These are phyloP conservation scores for Philhelius pedissequus DNA, from an alignment of 2,888 invertebrate species.

Conservation along the genomic window DNA sequence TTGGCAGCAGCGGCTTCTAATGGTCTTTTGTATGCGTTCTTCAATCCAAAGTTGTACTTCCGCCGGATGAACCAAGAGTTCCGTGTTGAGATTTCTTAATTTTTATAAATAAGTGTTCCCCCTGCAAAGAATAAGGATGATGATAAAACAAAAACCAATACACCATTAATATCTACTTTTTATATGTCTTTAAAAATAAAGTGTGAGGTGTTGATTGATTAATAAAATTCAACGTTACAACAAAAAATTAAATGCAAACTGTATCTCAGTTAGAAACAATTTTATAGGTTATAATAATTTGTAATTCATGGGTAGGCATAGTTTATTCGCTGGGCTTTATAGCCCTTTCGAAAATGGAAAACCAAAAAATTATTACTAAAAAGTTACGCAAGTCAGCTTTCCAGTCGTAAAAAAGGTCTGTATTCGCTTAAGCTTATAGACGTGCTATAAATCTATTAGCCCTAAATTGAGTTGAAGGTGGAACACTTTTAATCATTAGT, in stretches of 20 bases:
- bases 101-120: slow-evolving; percentile 36
- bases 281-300: not conserved
- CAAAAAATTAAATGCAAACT: not conserved
- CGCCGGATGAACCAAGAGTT: slow-evolving; percentile 69
- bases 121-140: slow-evolving; percentile 35
- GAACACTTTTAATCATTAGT: not conserved
- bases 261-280: not conserved
- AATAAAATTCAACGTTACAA: not conserved
- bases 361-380: not conserved
- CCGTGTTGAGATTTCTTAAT: slow-evolving; percentile 70
- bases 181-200: not conserved
- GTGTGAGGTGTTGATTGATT: not conserved
- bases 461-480: not conserved
- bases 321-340: not conserved
- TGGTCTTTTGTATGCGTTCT: slow-evolving; percentile 65
- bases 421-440: not conserved
- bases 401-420: not conserved
- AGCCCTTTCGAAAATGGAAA: not conserved
- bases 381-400: not conserved
- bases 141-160: not conserved
- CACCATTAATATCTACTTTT: slow-evolving; percentile 3
- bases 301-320: not conserved
- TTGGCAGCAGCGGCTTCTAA: slow-evolving; percentile 49
- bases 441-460: not conserved
- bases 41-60: slow-evolving; percentile 68